These are phyloP conservation scores for Lordiphosa andalusiaca DNA, from an alignment of 2,888 invertebrate species.

Conservation along the genomic window DNA sequence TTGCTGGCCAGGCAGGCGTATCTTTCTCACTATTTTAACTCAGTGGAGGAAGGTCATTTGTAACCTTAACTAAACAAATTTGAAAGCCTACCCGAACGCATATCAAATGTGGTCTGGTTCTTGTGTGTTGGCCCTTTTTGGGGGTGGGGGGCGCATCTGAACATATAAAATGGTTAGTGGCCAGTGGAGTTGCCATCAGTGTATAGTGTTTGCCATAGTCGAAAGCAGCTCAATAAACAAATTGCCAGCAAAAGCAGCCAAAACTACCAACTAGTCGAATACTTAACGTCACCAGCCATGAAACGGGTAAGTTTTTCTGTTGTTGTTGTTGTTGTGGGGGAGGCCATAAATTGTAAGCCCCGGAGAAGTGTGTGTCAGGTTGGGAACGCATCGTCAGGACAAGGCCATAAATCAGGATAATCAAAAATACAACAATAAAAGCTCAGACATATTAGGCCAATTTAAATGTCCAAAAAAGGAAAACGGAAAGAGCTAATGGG, in stretches of 20 bases:
- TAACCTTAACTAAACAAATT: constrained; percentile 74
- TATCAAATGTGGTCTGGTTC: constrained; percentile 65
- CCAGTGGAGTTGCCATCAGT: constrained; percentile 37
- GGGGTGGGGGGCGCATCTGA: constrained; percentile 5
- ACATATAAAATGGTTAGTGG: constrained; percentile 53
- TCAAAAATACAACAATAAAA: constrained; percentile 53
- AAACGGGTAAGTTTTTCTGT: constrained; percentile 55
- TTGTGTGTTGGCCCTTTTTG: constrained; percentile 31
- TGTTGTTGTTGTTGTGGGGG: neutral
- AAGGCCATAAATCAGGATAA: constrained; percentile 44
- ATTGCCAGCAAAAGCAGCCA: constrained; percentile 28
- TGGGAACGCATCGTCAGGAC: constrained; percentile 16
- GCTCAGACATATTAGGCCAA: constrained; percentile 41
- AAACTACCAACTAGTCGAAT: constrained; percentile 50
- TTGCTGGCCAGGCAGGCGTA: constrained; percentile 44
- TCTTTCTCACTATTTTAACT: constrained; percentile 18
- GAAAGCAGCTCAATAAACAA: constrained; percentile 29
- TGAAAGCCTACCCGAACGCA: constrained; percentile 61
- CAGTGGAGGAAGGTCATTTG: constrained; percentile 70
- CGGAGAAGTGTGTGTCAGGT: constrained; percentile 32
- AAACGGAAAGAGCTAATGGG: neutral
- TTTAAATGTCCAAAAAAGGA: constrained; percentile 24
- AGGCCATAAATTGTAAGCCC: constrained; percentile 45
- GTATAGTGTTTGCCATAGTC: constrained; percentile 34
- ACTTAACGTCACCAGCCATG: constrained; percentile 58